Evolutionary conservation across 2,888 invertebrate genomes (phyloP).

Genomic region (Andrena flavipes): DNA sequence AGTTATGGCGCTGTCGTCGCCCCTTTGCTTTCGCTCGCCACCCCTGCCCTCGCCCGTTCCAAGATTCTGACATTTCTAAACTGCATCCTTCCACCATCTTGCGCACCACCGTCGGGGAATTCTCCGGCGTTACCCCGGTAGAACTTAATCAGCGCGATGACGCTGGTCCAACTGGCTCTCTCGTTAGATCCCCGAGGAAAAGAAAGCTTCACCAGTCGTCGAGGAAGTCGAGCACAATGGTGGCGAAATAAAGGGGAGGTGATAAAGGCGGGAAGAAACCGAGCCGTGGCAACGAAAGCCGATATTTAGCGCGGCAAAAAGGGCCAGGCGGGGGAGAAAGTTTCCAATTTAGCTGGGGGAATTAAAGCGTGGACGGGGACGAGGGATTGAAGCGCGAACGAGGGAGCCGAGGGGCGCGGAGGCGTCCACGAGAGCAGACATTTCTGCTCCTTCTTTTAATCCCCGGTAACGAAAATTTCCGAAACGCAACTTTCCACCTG

Average conservation of each 20-base stretch:
- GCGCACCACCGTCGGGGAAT: no score
- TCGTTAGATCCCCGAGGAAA: background rate
- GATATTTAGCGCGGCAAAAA: slow-evolving; percentile 7
- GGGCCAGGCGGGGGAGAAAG: slow-evolving; percentile 4
- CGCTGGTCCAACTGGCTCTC: no score
- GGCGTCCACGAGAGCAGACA: background rate
- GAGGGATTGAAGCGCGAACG: slow-evolving; percentile 23
- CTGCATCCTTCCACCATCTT: no score
- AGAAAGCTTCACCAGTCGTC: background rate
- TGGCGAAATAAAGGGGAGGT: background rate
- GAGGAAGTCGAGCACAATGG: slow-evolving; percentile 6
- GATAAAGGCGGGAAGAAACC: slow-evolving; percentile 11
- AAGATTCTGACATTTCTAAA: no score
- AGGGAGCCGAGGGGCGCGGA: background rate
- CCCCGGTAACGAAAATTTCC: slow-evolving; percentile 3
- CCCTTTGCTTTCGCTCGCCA: no score
- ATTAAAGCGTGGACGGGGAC: slow-evolving; percentile 26
- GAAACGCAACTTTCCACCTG: background rate
- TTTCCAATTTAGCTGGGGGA: slow-evolving; percentile 27
- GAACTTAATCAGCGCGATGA: no score
- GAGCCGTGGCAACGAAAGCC: background rate
- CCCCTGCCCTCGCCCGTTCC: no score
- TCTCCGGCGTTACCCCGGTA: no score
- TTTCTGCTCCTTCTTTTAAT: background rate
- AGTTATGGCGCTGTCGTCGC: no score